Evolutionary conservation across 2,113 vertebrate species (phyloP).

Genomic region (Apteryx mantelli): DNA sequence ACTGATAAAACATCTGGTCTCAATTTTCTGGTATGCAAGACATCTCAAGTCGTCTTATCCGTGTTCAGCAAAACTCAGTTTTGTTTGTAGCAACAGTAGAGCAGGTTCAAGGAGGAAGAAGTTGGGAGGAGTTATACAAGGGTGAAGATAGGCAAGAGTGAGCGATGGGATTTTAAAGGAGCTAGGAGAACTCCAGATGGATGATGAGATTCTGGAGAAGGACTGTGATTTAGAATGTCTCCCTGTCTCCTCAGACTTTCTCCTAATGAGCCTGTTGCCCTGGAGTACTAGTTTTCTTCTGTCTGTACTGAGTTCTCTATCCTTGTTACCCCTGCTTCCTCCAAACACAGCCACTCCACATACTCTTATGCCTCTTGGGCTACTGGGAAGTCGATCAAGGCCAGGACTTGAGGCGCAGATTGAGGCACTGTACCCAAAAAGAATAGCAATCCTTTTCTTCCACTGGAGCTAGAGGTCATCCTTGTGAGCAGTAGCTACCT

Average conservation of each 20-base stretch:
- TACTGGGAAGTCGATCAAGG: not conserved
- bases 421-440: not conserved
- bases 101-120: not conserved
- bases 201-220: not conserved
- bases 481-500: not conserved
- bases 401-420: not conserved
- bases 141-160: not conserved
- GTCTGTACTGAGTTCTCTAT: not conserved
- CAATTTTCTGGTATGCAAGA: not conserved
- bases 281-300: not conserved
- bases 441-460: not conserved
- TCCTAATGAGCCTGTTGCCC: not conserved
- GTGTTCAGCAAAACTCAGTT: not conserved
- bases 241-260: not conserved
- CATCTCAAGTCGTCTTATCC: not conserved
- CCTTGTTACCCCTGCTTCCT: not conserved
- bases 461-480: not conserved
- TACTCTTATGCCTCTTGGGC: not conserved
- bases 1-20: not conserved
- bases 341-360: not conserved
- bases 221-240: not conserved
- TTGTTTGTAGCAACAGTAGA: not conserved
- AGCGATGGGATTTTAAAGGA: not conserved
- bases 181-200: not conserved
- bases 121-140: not conserved